Percentiles rank a stretch among this genome's conserved stretches.
Evolutionary conservation across 64 coral and sea anemone species (phyloP).

Genomic region (Stylophora pistillata): DNA sequence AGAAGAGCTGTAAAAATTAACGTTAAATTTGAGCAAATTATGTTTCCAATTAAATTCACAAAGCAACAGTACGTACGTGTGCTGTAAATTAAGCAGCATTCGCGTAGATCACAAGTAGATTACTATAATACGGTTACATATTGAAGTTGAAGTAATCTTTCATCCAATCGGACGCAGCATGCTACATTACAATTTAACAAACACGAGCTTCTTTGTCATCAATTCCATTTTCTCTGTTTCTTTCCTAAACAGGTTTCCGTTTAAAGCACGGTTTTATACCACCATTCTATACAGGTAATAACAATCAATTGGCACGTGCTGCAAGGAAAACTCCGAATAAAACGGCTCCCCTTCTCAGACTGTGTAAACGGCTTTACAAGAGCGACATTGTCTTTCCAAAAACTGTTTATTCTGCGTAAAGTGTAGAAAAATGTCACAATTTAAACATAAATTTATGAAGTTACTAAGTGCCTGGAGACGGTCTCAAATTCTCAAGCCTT

Average conservation of each 20-base stretch:
- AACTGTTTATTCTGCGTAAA: conserved; percentile 14
- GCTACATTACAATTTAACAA: too few relatives aligned
- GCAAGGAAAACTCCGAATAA: background rate
- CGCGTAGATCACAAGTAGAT: background rate
- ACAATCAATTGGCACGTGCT: background rate
- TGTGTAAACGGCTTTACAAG: conserved; percentile 18
- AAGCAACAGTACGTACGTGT: too few relatives aligned
- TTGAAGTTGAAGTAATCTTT: background rate
- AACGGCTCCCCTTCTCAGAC: background rate
- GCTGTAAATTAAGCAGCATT: conserved; percentile 20
- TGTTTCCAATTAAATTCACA: conserved; percentile 7
- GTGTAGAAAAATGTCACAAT: conserved; percentile 3
- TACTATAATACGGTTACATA: conserved; percentile 4
- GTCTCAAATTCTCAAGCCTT: background rate
- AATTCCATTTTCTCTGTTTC: background rate
- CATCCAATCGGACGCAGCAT: background rate
- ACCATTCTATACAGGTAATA: too few relatives aligned
- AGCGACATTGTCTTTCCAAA: conserved; percentile 23
- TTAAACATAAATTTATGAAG: conserved; percentile 12
- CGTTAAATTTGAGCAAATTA: background rate
- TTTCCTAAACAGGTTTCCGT: background rate
- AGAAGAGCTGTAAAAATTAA: background rate
- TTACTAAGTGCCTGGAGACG: background rate
- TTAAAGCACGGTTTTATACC: background rate
- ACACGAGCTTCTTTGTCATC: background rate